Conservation (phyloP, 2,888 invertebrate genomes). For the Pyrochroa serraticornis region DNA sequence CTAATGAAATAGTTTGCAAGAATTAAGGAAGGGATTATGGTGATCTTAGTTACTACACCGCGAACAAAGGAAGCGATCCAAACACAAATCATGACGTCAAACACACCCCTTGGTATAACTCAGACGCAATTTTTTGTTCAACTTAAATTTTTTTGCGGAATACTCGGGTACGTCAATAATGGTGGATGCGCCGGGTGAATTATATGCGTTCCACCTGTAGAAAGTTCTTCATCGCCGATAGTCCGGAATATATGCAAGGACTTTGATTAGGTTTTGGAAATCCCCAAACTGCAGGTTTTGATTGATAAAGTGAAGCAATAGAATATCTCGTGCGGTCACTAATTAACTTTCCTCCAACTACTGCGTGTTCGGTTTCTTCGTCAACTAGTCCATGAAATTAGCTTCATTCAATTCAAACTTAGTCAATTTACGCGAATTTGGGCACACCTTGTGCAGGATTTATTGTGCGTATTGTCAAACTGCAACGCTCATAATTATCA, state of each 20-base stretch:
- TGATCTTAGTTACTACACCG: too few relatives aligned
- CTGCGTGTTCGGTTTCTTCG: conserved; percentile 16
- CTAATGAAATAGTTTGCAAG: background rate
- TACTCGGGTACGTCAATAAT: too few relatives aligned
- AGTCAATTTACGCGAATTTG: conserved; percentile 9
- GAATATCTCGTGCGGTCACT: conserved; percentile 18
- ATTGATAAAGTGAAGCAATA: conserved; percentile 12
- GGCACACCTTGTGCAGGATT: conserved; percentile 24
- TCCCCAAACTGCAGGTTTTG: conserved; percentile 16
- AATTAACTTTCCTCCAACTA: conserved; percentile 15
- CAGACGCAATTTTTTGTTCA: too few relatives aligned
- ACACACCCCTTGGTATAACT: too few relatives aligned
- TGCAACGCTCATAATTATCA: conserved; percentile 34
- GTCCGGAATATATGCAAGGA: background rate
- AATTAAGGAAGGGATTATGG: background rate
- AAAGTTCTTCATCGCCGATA: background rate
- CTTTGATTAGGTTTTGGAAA: conserved; percentile 17
- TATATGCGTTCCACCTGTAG: too few relatives aligned
- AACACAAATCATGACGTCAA: too few relatives aligned
- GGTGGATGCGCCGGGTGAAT: too few relatives aligned
- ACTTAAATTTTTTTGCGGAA: too few relatives aligned
- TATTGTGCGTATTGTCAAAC: conserved; percentile 27
- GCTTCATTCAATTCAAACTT: conserved; percentile 9
- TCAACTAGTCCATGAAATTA: conserved; percentile 13
- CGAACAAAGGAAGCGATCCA: too few relatives aligned